phyloP scores from a whole-genome alignment of 1,140 invertebrate genomes.

The Cylas formicarius region DNA sequence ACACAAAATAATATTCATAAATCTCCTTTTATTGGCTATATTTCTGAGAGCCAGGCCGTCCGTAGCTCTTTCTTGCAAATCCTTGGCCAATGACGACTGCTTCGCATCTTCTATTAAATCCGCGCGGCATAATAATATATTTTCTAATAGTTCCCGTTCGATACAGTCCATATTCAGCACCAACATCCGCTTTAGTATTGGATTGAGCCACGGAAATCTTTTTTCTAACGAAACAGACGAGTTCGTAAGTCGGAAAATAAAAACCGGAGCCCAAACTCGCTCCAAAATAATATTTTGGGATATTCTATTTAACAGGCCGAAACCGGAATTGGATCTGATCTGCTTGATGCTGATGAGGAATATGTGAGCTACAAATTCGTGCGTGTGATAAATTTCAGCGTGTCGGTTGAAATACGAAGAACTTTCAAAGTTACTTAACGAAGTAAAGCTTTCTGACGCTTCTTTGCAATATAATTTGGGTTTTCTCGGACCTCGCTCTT shows the following conservation, averaged over 20 bases:
- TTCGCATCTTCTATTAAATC: constrained; percentile 34
- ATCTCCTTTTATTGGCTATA: constrained; percentile 28
- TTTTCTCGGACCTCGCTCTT: constrained; percentile 67
- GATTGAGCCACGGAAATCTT: constrained; percentile 26
- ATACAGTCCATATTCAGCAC: constrained; percentile 48
- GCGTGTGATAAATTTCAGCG: constrained; percentile 12
- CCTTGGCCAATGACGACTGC: constrained; percentile 23
- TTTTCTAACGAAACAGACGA: constrained; percentile 48
- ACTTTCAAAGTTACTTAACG: constrained; percentile 10
- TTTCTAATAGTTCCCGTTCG: constrained; percentile 57
- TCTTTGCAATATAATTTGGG: constrained; percentile 33
- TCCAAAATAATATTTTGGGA: constrained; percentile 48
- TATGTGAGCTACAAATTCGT: constrained; percentile 47
- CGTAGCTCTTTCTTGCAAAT: constrained; percentile 27
- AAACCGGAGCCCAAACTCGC: constrained; percentile 48
- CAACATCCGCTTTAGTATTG: constrained; percentile 26
- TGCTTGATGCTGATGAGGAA: constrained; percentile 46
- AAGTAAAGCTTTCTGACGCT: background rate
- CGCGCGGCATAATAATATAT: constrained; percentile 53
- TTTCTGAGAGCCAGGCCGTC: constrained; percentile 26
- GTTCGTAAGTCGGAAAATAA: constrained; percentile 50
- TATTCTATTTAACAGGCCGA: constrained; percentile 40
- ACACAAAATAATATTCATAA: constrained; percentile 30
- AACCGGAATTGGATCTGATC: constrained; percentile 45
- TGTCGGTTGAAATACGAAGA: background rate